Evolutionary conservation across 2,888 invertebrate species (phyloP).

Genomic region (Brachynemurus nebulosus): DNA sequence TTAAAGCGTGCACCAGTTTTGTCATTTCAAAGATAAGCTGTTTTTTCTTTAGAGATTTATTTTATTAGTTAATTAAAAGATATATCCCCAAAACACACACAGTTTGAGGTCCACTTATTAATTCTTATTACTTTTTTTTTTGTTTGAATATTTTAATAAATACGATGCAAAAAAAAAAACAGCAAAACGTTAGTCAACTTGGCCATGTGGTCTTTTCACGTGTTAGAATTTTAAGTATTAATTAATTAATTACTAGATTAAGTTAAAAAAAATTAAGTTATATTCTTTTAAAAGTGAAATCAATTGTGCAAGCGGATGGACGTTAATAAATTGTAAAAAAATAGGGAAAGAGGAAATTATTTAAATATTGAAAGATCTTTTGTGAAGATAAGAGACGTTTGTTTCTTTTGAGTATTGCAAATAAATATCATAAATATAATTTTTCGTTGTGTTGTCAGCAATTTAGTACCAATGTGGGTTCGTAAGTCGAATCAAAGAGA

Average conservation of each 20-base stretch:
- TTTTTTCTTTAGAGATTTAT: no score
- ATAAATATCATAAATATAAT: no score
- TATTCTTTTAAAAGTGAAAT: not conserved
- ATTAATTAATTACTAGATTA: not conserved
- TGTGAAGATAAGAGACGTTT: no score
- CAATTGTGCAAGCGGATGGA: constrained; percentile 3
- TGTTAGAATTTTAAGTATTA: constrained; percentile 22
- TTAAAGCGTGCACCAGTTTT: no score
- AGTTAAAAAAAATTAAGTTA: not conserved
- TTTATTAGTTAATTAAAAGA: no score
- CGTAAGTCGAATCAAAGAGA: no score
- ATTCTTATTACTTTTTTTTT: no score
- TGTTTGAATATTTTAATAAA: not conserved
- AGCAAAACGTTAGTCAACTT: constrained; percentile 29
- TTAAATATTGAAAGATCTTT: no score
- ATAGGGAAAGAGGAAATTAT: not conserved
- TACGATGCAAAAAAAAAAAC: constrained; percentile 15
- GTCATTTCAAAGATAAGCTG: no score
- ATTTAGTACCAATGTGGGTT: no score
- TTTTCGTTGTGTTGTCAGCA: no score
- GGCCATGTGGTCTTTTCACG: constrained; percentile 34
- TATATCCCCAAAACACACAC: constrained; percentile 1
- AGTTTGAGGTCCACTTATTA: not conserved
- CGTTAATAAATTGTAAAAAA: not conserved
- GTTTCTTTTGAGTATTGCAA: no score